Evolutionary conservation across 2,888 invertebrate genomes (phyloP).

Genomic region (Caenorhabditis zanzibari): DNA sequence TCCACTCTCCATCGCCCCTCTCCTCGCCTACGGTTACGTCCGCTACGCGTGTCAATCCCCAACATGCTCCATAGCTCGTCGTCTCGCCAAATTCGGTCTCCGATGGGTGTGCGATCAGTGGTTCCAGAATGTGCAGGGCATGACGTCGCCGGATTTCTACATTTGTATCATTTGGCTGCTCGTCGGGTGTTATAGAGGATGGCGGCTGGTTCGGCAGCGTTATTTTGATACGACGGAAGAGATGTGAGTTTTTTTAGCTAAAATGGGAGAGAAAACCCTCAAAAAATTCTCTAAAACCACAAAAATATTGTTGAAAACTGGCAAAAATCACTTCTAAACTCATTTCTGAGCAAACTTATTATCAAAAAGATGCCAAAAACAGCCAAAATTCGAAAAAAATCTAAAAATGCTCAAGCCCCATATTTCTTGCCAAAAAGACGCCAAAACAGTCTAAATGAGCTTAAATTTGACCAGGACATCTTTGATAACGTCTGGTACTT

Average conservation of each 20-base stretch:
- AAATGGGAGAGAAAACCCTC: neutral
- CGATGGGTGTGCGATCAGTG: conserved; percentile 68
- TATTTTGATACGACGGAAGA: conserved; percentile 76
- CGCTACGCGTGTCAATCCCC: conserved; percentile 57
- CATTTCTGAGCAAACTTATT: no score
- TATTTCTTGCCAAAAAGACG: no score
- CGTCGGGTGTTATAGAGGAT: conserved; percentile 73
- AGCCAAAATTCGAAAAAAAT: no score
- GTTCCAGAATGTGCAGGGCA: conserved; percentile 46
- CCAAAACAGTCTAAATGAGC: no score
- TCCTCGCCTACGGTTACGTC: conserved; percentile 68
- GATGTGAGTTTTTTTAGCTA: conserved; percentile 68
- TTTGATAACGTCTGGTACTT: no score
- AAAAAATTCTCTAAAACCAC: no score
- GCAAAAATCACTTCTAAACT: no score
- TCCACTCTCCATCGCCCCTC: conserved; percentile 74
- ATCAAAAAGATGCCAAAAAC: no score
- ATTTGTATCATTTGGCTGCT: conserved; percentile 72
- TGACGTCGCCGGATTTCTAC: conserved; percentile 68
- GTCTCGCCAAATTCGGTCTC: conserved; percentile 60
- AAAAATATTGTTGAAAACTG: no score
- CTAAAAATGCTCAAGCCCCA: no score
- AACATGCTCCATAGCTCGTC: conserved; percentile 49
- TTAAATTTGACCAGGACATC: no score
- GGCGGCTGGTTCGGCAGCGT: conserved; percentile 68